Base-by-base conservation (phyloP, 2,113 vertebrate species). In the Muntiacus muntjak region DNA sequence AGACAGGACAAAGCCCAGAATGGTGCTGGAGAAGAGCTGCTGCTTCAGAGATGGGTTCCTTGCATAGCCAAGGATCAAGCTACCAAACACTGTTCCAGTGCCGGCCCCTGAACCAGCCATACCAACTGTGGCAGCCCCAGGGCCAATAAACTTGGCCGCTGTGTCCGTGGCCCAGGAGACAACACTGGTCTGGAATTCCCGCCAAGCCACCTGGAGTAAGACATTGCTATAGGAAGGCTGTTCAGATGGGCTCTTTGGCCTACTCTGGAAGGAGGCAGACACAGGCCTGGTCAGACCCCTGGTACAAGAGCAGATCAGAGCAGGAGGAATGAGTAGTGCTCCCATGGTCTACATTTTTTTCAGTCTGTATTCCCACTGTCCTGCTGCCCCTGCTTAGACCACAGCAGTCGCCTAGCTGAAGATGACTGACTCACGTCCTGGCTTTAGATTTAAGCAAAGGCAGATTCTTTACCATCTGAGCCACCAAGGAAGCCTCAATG, bases 261-360 rank as follows among this genome's bases (percentile, higher is more conserved):
- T 97, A 87, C 86, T 98, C 90, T 98, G 93, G 82, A 99, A 89
- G 43, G 98, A 98, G 94, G 98, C 93, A 6, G 98, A 98, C 88
- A 97, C 93, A 58, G 99, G 99, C 91, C 99, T 99, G 97, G 98
- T 95, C 74, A 99, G 98, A 94, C 98, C 98, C 97, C 99, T 91
- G 93, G 98, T 98, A 91, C 98, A 98, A 97, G 98, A 99, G 8
- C 99, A 99, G 81, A 99, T 62, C 99, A 99, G 92, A 85, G 99
- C 99, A 11, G 99, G 99, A 92, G 99, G 99, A 98, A 99, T 98
- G 60, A 99, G 98, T 79, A 99, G 99, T 76, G 99, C 99, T 97
- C 99, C 86, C 86, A 99, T 99, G 98, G 99, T 99, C 98, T 99
- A 99, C 99, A 99, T 74, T 99, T 16, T 60, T 98, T 83, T 94